These are phyloP conservation scores for Raja brachyura DNA, from an alignment of 2,113 vertebrate species.

Conservation along the genomic window DNA sequence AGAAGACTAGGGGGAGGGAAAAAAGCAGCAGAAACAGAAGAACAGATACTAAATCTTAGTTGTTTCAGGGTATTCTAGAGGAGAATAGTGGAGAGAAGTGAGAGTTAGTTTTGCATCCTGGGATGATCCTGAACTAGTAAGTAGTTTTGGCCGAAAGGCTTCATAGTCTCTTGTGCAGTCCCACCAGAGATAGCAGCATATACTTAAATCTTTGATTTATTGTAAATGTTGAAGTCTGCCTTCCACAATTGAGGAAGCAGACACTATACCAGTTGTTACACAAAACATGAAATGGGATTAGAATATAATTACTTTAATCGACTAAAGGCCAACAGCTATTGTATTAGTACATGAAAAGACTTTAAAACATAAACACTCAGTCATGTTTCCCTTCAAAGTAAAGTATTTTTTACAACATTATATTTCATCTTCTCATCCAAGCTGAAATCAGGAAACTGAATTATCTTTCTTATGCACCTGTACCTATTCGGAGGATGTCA, in stretches of 20 bases:
- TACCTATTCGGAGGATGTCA: not conserved
- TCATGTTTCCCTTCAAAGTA: not conserved
- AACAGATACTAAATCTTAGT: no score
- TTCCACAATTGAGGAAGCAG: not conserved
- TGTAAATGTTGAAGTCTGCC: not conserved
- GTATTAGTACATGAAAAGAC: not conserved
- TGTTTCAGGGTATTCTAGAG: not conserved
- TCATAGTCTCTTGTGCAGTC: not conserved
- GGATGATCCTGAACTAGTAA: not conserved
- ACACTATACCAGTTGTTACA: not conserved
- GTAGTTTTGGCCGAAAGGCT: no score
- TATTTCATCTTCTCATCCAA: not conserved
- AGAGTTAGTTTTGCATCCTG: not conserved
- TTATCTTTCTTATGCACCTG: slow-evolving; percentile 1
- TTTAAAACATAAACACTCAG: not conserved
- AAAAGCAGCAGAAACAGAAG: no score
- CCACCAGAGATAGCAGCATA: not conserved
- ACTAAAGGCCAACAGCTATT: not conserved
- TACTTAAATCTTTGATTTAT: not conserved
- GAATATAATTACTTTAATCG: not conserved
- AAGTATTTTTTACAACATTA: not conserved
- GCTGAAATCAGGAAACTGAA: not conserved
- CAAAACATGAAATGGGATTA: not conserved
- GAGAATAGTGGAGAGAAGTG: not conserved
- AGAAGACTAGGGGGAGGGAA: no score